Conservation (phyloP, 2,113 vertebrate genomes). For the Laticauda laticaudata region DNA sequence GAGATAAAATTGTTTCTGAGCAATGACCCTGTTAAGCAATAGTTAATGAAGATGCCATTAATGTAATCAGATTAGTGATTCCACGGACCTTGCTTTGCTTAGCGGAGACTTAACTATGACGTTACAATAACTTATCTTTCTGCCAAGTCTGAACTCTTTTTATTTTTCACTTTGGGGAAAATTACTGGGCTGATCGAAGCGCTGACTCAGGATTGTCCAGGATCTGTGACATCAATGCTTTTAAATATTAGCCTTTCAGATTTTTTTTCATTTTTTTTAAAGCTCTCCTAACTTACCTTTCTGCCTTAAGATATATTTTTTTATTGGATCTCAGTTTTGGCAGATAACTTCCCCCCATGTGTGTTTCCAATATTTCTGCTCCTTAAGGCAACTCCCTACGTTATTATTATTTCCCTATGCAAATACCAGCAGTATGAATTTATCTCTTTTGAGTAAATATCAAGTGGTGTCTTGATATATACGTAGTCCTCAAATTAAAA, state of each 20-base stretch:
- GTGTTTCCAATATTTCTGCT: conserved; percentile 8
- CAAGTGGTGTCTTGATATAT: too few species aligned
- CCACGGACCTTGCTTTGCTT: not conserved
- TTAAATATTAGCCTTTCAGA: not conserved
- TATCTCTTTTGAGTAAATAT: not conserved
- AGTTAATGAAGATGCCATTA: not conserved
- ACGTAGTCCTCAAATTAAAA: too few species aligned
- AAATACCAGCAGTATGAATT: not conserved
- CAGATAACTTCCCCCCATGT: conserved; percentile 1
- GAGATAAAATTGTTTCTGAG: not conserved
- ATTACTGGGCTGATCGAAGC: not conserved
- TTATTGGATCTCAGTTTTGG: not conserved
- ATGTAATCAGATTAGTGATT: not conserved
- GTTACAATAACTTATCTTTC: not conserved
- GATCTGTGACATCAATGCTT: not conserved
- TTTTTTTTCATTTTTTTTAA: conserved; percentile 19
- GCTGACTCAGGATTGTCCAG: fast-evolving
- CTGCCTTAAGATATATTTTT: not conserved
- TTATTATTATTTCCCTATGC: not conserved
- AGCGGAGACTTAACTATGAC: not conserved
- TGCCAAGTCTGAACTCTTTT: not conserved
- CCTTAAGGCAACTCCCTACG: not conserved
- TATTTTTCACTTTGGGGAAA: not conserved
- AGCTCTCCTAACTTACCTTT: conserved; percentile 8
- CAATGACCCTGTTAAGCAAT: not conserved